Evolutionary conservation across 1,140 invertebrate genomes (phyloP).

Genomic region (Papilio glaucus): DNA sequence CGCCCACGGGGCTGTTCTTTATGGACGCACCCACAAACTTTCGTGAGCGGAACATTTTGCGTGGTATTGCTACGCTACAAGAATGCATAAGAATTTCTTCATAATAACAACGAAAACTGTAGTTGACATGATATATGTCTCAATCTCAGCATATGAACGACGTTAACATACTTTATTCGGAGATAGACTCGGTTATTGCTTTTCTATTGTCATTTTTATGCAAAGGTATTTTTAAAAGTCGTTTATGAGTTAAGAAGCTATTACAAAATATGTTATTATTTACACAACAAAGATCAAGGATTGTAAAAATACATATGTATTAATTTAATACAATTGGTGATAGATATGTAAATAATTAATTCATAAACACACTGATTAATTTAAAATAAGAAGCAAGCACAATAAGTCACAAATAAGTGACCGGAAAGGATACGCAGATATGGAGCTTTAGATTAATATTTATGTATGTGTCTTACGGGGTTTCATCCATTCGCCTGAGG

Average conservation of each 20-base stretch:
- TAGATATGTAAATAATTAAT: no score
- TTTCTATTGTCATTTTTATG: constrained; percentile 12
- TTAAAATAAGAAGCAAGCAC: neutral
- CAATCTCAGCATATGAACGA: constrained; percentile 27
- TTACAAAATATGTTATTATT: no score
- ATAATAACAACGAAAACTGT: constrained; percentile 29
- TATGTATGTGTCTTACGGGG: no score
- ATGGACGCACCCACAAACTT: constrained; percentile 56
- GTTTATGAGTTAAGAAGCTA: constrained; percentile 19
- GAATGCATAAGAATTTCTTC: constrained; percentile 42
- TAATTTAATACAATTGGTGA: no score
- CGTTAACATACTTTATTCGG: constrained; percentile 15
- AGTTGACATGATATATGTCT: constrained; percentile 40
- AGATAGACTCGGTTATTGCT: constrained; percentile 11
- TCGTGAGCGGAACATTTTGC: constrained; percentile 47
- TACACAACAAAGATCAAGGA: no score
- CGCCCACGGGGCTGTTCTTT: constrained; percentile 56
- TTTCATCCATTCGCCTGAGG: no score
- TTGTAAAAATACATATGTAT: no score
- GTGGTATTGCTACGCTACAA: constrained; percentile 48
- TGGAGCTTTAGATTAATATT: no score
- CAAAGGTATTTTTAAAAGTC: neutral
- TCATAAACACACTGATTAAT: neutral
- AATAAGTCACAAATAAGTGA: neutral
- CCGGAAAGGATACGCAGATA: neutral